Conservation (phyloP, 1,140 invertebrate species). For the Cyclargus thomasi region DNA sequence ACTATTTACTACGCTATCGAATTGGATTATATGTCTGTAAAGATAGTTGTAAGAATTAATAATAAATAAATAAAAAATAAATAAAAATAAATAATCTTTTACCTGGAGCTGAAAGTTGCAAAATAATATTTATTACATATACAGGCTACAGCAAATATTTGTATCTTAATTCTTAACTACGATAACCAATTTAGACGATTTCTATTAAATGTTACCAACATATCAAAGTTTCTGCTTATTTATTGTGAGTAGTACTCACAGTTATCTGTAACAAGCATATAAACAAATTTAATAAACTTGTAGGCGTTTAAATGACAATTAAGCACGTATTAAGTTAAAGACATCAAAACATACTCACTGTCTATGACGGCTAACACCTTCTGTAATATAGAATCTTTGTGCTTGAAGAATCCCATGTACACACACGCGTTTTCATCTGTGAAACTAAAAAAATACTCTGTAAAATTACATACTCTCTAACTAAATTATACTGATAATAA, state of each 20-base stretch:
- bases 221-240: too few species aligned
- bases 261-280: slow-evolving; percentile 24
- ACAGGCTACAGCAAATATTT: too few species aligned
- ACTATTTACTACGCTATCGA: too few species aligned
- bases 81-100: slow-evolving; percentile 5
- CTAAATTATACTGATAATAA: too few species aligned
- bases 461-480: not conserved
- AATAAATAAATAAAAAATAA: too few species aligned
- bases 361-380: slow-evolving; percentile 48
- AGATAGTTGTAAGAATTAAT: too few species aligned
- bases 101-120: slow-evolving; percentile 19
- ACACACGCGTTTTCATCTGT: slow-evolving; percentile 42
- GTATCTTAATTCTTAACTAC: too few species aligned
- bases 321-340: too few species aligned
- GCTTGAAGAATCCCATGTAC: slow-evolving; percentile 45
- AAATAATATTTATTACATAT: not conserved
- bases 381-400: slow-evolving; percentile 24
- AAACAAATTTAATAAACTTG: not conserved
- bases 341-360: slow-evolving; percentile 36
- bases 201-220: too few species aligned
- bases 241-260: slow-evolving; percentile 22
- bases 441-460: slow-evolving; percentile 31
- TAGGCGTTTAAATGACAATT: too few species aligned
- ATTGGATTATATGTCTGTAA: too few species aligned
- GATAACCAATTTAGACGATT: too few species aligned